phyloP scores from a whole-genome alignment of 2,113 vertebrate genomes.

The Riparia riparia region DNA sequence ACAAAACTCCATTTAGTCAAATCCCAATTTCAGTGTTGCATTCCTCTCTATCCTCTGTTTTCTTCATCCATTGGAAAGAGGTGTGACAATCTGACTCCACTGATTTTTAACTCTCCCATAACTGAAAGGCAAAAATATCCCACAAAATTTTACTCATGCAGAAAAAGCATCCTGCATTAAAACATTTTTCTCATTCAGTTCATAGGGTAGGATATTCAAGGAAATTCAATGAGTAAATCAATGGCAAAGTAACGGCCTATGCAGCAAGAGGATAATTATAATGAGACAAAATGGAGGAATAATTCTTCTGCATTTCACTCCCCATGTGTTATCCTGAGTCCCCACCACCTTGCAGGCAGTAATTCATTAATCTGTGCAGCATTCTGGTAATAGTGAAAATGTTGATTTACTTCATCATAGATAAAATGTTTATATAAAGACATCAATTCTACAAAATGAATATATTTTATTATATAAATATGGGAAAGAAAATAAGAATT shows the following conservation, averaged over 20 bases:
- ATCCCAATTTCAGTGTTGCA: background rate
- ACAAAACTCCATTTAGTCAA: background rate
- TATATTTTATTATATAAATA: constrained; percentile 17
- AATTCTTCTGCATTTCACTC: background rate
- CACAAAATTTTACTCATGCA: background rate
- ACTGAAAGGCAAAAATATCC: background rate
- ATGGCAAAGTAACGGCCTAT: background rate
- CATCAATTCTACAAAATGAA: constrained; percentile 2
- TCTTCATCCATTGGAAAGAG: background rate
- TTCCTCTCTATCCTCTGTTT: background rate
- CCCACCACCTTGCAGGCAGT: background rate
- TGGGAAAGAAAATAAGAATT: constrained; percentile 16
- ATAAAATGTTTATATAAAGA: background rate
- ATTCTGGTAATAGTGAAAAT: background rate
- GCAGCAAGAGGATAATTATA: background rate
- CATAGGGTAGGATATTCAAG: background rate
- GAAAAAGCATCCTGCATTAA: background rate
- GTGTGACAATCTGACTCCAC: background rate
- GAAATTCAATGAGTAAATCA: background rate
- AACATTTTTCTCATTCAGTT: background rate
- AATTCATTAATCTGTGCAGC: background rate
- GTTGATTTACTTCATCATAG: background rate
- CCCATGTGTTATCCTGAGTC: background rate
- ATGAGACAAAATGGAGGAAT: constrained; percentile 37
- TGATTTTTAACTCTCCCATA: background rate